Base-by-base conservation (phyloP, 2,113 vertebrate genomes). In the Caracal caracal region DNA sequence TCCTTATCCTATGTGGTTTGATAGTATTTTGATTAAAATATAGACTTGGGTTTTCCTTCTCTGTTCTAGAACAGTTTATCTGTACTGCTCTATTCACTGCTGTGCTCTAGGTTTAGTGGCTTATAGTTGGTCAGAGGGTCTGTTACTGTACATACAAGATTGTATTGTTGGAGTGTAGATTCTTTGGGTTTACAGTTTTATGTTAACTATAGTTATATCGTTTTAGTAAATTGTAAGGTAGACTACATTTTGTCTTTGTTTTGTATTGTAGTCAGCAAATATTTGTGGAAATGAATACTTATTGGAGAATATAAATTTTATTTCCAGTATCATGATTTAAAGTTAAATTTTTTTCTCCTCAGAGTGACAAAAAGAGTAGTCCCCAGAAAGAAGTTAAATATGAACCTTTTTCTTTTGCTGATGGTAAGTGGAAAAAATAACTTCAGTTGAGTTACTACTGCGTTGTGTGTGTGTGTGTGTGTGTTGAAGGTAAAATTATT, bases 371-470 rank as follows among this genome's bases (percentile, higher is more conserved):
- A 98, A 98, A 98, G n/a, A 98, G 97, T 85, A 98, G 98, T 96
- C 96, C 98, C 85, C 98, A 98, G 70, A 99, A 99, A 97, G 99
- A 99, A 97, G 98, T 99, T 83, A 99, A 99, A 98, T 99, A 99
- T 53, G 99, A 99, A 61, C 99, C 99, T 5, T 99, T 99, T 98
- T 99, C 99, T 26, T 99, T 99, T 99, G 97, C 99, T 91, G 99
- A 99, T 20, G 99, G 99, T 99, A 98, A 98, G 99, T 98, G n/a
- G 73, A 80, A 88, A 94, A 96, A 30, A 89, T 91, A 13, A 87
- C 68, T 96, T 95, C 15, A 68, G 0, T 71, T 90, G 43, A 75
- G 20, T 66, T 75, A 16, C 15, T 35, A 40, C 43, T 43, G 1
- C 9, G 43, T 9, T 43, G 6, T 43, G 2, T 91, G 6, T 94